Percentiles rank a stretch among this genome's conserved stretches.
Evolutionary conservation across 2,797 vertebrate species (phyloP).

Genomic region (Falco naumanni): DNA sequence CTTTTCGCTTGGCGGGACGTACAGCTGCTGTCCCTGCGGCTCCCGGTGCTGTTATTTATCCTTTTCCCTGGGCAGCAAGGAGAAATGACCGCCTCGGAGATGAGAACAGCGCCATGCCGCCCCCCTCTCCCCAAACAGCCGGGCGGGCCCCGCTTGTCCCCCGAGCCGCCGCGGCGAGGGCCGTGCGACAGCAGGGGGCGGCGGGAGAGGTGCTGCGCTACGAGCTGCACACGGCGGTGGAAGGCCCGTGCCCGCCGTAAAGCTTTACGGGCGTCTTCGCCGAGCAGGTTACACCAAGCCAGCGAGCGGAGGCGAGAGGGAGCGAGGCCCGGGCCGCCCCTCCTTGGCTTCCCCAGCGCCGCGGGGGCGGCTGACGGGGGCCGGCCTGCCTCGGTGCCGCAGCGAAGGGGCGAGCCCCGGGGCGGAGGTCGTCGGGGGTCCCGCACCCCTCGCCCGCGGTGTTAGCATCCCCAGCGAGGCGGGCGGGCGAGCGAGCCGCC

Average conservation of each 20-base stretch:
- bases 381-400: too few species aligned
- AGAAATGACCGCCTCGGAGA: neutral
- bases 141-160: accelerated
- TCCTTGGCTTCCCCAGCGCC: neutral
- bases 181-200: too few species aligned
- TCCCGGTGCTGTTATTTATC: neutral
- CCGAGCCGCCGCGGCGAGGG: neutral
- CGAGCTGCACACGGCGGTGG: neutral
- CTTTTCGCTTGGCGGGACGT: neutral
- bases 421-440: neutral
- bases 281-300: neutral
- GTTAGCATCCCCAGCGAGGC: neutral
- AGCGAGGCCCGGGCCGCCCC: neutral
- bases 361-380: too few species aligned
- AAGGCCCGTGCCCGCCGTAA: neutral
- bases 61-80: neutral
- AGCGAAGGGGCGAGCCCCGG: neutral
- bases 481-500: neutral
- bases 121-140: neutral
- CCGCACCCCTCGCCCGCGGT: neutral
- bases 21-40: neutral
- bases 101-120: neutral
- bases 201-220: neutral
- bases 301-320: too few species aligned
- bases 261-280: neutral